A percentile compares a stretch with the other conserved stretches of the same genome.
Evolutionary conservation across 2,888 invertebrate species (phyloP).

Genomic region (Lithosia quadra): DNA sequence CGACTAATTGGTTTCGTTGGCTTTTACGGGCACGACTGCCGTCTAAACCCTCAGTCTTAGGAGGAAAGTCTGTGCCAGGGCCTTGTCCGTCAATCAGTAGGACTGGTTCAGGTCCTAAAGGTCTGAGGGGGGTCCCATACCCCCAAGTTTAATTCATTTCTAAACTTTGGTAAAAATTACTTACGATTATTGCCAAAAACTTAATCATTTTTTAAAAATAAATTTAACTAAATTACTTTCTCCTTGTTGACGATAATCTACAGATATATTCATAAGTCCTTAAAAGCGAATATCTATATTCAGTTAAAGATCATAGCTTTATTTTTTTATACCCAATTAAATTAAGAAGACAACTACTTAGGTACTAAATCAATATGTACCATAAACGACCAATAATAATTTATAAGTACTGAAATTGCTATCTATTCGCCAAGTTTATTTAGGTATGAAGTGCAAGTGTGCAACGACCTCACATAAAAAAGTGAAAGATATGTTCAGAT

Average conservation of each 20-base stretch:
- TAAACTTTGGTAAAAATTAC: background rate
- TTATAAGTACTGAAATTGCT: too few relatives aligned
- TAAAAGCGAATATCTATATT: too few relatives aligned
- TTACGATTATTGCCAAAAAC: background rate
- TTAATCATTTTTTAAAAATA: background rate
- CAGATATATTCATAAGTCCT: background rate
- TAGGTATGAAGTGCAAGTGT: background rate
- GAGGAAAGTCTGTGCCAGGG: background rate
- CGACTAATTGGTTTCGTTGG: background rate
- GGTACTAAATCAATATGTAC: background rate
- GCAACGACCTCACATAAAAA: background rate
- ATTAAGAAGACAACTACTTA: background rate
- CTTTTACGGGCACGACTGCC: background rate
- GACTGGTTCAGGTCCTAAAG: background rate
- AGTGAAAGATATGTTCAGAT: slow-evolving; percentile 17
- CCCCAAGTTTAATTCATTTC: background rate
- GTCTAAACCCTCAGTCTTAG: background rate
- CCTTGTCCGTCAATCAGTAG: background rate
- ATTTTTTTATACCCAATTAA: too few relatives aligned
- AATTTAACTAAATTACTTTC: background rate
- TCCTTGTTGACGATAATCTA: background rate
- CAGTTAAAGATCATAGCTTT: too few relatives aligned
- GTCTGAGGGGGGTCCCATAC: background rate
- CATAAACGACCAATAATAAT: too few relatives aligned
- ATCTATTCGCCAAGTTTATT: background rate